Percentiles rank a stretch among this genome's conserved stretches.
These are phyloP conservation scores for Gobio occitaniae DNA, from an alignment of 2,797 vertebrate genomes.

Conservation along the genomic window DNA sequence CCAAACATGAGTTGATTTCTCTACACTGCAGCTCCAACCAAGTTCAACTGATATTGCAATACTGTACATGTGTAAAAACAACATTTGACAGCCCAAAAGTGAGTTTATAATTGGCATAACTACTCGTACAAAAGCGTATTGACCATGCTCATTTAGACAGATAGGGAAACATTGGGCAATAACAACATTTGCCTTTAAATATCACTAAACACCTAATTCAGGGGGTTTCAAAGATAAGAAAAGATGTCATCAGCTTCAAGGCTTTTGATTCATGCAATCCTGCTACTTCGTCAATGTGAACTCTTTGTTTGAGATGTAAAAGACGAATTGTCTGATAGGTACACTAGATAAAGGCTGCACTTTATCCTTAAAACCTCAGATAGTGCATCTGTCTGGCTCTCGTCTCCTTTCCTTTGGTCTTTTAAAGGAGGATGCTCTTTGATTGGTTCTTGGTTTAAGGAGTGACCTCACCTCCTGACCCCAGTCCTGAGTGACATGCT, in stretches of 20 bases:
- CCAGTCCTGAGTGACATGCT: slow-evolving; percentile 14
- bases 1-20: background rate
- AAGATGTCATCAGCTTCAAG: background rate
- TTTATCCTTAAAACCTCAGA: slow-evolving; percentile 9
- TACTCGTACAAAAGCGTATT: background rate
- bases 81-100: background rate
- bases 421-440: background rate
- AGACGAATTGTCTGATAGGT: background rate
- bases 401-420: slow-evolving; percentile 18
- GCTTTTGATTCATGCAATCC: slow-evolving; percentile 11
- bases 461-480: slow-evolving; percentile 40
- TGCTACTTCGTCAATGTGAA: slow-evolving; percentile 5
- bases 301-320: background rate
- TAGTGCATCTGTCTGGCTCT: slow-evolving; percentile 28
- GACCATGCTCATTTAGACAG: background rate
- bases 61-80: background rate
- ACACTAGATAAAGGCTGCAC: slow-evolving; percentile 22
- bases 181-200: slow-evolving; percentile 2
- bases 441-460: background rate
- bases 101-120: background rate
- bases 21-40: background rate
- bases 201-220: background rate
- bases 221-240: background rate
- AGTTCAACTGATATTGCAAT: background rate
- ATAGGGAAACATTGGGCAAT: background rate